Evolutionary conservation across 2,888 invertebrate species (phyloP), one percentile per base, ranked within the genome.

Genomic region (Muschampia plurimacula): DNA sequence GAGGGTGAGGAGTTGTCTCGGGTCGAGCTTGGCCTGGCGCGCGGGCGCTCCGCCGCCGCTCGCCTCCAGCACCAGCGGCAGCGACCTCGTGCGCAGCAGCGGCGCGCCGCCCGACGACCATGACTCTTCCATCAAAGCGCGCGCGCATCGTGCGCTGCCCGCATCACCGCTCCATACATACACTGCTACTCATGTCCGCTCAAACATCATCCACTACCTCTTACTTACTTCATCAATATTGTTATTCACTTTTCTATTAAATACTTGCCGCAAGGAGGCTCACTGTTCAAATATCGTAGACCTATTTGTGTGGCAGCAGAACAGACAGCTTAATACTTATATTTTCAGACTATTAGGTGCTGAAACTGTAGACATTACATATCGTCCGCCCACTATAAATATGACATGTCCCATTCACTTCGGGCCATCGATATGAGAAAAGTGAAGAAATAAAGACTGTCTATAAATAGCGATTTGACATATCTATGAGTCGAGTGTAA

Each of bases 1-100:
- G 78, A 96, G 94, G 9, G 96, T 96, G 72, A 96, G 93, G 79
- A 96, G 89, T 75, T 95, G 95, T 75, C 95, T 95, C 57, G 94
- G 95, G 86, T 93, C 94, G 84, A 93, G 93, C 86, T 86, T 95
- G 85, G 89, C 85, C 86, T 88, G 90, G 83, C 89, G 92, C 85
- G 90, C 84, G 80, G 93, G 93, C 77, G 93, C 93, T 76, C 90
- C 86, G 79, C 92, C 89, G 81, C 91, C 94, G 79, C 92, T 87
- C 79, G 89, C 90, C 77, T 95, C 95, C 73, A 96, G 91, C 81
- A 96, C 93, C 80, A 96, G 96, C 75, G 97, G 96, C 80, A 96
- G 89, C 69, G 96, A 96, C 81, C 96, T 93, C 84, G 96, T 96
- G 83, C 96, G 95, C 87, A 96, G 95, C 79, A 96, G 95, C 86